A percentile compares a stretch with the other conserved stretches of the same genome.
Evolutionary conservation across 2,113 vertebrate genomes (phyloP).

Genomic region (Cynopterus brachyotis): DNA sequence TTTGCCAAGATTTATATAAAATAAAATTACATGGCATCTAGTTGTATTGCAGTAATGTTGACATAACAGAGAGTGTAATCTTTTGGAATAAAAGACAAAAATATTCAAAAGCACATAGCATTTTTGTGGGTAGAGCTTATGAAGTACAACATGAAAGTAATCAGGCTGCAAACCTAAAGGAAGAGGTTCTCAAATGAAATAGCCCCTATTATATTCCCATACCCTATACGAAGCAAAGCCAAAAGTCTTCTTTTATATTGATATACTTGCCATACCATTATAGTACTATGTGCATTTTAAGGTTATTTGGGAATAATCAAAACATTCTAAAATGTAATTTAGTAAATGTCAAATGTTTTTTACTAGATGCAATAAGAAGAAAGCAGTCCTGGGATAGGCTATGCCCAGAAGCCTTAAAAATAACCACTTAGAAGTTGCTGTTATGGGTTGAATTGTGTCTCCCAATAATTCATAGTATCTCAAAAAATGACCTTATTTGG

Average conservation of each 20-base stretch:
- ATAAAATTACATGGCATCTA: conserved; percentile 24
- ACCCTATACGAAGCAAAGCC: not conserved
- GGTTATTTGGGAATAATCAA: conserved; percentile 5
- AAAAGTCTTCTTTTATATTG: not conserved
- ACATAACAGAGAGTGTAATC: conserved; percentile 16
- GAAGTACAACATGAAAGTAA: conserved; percentile 3
- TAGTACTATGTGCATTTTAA: not conserved
- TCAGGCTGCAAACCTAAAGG: not conserved
- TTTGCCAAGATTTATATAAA: conserved; percentile 40
- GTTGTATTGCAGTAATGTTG: not conserved
- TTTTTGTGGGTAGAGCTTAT: not conserved
- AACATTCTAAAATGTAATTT: conserved; percentile 29
- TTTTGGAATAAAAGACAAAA: conserved; percentile 22
- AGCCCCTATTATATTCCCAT: not conserved
- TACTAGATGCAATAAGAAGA: not conserved
- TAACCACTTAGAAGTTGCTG: not conserved
- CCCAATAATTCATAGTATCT: not conserved
- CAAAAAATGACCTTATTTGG: conserved; percentile 40
- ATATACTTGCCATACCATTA: not conserved
- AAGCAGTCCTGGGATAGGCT: not conserved
- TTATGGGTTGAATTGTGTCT: not conserved
- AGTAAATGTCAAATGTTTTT: conserved; percentile 21
- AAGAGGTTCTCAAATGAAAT: not conserved
- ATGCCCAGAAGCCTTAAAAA: not conserved
- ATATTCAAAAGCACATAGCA: conserved; percentile 17